These are phyloP conservation scores for Plemyria rubiginata DNA, from an alignment of 2,888 invertebrate species.

Conservation along the genomic window DNA sequence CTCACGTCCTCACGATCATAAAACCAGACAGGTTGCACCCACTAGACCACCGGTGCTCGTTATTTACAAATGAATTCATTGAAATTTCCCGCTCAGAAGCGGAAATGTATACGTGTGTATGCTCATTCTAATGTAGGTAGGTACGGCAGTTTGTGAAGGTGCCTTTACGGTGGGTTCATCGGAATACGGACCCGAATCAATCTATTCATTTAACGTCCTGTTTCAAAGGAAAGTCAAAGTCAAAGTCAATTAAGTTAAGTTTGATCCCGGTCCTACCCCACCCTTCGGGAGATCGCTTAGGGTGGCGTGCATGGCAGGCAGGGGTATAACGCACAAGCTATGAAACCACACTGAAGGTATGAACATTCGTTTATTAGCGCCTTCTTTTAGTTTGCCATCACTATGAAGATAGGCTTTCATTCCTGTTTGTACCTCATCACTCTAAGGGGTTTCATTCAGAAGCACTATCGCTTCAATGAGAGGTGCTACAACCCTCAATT, in stretches of 20 bases:
- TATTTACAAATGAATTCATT: not conserved
- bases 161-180: not conserved
- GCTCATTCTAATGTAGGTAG: not conserved
- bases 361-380: not conserved
- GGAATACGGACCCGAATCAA: not conserved
- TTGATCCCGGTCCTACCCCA: constrained; percentile 52
- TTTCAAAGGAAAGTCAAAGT: not conserved
- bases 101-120: too few species aligned
- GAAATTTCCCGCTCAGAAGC: not conserved
- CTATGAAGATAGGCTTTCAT: not conserved
- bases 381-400: not conserved
- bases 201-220: not conserved
- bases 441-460: constrained; percentile 20
- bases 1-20: too few species aligned
- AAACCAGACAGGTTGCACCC: too few species aligned
- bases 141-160: not conserved
- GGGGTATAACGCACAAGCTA: not conserved
- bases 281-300: constrained; percentile 48
- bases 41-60: not conserved
- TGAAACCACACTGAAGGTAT: constrained; percentile 1
- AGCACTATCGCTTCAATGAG: constrained; percentile 47
- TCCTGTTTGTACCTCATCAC: constrained; percentile 7
- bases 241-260: too few species aligned
- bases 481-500: constrained; percentile 36
- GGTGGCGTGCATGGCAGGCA: constrained; percentile 3